Evolutionary conservation across 2,797 vertebrate genomes (phyloP), one percentile per base, ranked within the genome.

Genomic region (Pachyuromys duprasi): DNA sequence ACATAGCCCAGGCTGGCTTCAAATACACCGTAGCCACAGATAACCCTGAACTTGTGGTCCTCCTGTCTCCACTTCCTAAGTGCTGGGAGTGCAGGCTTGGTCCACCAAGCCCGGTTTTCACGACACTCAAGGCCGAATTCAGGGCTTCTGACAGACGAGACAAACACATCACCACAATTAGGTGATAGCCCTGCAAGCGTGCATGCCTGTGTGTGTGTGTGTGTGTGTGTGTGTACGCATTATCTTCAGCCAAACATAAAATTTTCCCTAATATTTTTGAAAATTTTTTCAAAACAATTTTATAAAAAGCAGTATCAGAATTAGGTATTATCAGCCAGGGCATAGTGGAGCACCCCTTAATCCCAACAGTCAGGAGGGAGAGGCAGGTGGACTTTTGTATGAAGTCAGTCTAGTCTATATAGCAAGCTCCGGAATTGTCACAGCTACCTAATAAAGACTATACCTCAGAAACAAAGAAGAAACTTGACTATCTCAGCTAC

Each of bases 231-330:
- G 1, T 9, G 7, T 9, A 49, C 4, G 9, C 45, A 49, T 49
- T 49, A 49, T 49, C 49, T 49, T 49, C n/a, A 81, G 79, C 13
- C 57, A 24, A 62, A 62, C 15, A 63, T 63, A 82, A 63, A 82
- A 82, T 18, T 11, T 39, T 9, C 33, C 62, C 45, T 86, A 75
- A 79, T 28, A 11, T 5, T 60, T 93, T 53, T 45, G 2, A 80
- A 87, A 86, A 92, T 74, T 22, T 88, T 90, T 45, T 95, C 60
- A 18, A 62, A 88, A 80, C 67, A 87, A 2, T 75, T 90, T 92
- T 81, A 60, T 33, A 67, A 49, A 70, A 94, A 94, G n/a, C n/a
- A 70, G 70, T 76, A 76, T 62, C 45, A 78, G 65, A 62, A 20
- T 11, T 55, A 57, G n/a, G 17, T 36, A 42, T 63, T 82, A 63